phyloP scores from a whole-genome alignment of 2,113 vertebrate genomes.

The Neodontobutis hainanensis region DNA sequence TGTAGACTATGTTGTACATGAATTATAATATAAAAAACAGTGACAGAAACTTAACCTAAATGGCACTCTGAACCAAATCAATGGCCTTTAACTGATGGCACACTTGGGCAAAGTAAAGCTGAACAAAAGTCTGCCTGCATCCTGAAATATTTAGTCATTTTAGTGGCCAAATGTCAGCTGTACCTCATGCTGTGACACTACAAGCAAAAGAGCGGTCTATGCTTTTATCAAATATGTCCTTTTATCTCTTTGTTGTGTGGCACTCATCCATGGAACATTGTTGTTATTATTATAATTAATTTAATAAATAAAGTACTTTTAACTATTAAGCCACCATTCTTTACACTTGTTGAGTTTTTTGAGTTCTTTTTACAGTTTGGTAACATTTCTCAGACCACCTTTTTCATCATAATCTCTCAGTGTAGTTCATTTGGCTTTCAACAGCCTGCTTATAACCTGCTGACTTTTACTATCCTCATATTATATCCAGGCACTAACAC shows the following conservation, averaged over 20 bases:
- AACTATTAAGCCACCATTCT: no score
- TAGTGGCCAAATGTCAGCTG: constrained; percentile 42
- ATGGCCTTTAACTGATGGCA: constrained; percentile 32
- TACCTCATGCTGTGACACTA: constrained; percentile 44
- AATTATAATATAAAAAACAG: not conserved
- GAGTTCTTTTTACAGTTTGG: no score
- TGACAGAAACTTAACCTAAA: not conserved
- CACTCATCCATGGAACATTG: constrained; percentile 35
- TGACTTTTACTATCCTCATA: no score
- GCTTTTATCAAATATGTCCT: constrained; percentile 32
- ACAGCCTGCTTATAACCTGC: no score
- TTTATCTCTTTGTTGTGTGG: constrained; percentile 38
- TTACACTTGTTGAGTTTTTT: no score
- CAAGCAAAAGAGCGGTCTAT: constrained; percentile 37
- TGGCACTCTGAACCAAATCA: not conserved
- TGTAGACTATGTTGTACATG: not conserved
- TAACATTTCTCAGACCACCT: no score
- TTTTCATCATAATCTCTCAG: no score
- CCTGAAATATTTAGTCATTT: constrained; percentile 22
- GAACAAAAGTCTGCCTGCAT: constrained; percentile 34
- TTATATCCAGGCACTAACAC: constrained; percentile 6
- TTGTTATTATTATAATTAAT: no score
- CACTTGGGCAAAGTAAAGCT: constrained; percentile 54
- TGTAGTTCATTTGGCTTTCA: no score
- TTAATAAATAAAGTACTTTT: no score